A percentile compares a stretch with the other conserved stretches of the same genome.
Conservation (phyloP, 2,888 invertebrate species). For the Epistrophella euchroma region DNA sequence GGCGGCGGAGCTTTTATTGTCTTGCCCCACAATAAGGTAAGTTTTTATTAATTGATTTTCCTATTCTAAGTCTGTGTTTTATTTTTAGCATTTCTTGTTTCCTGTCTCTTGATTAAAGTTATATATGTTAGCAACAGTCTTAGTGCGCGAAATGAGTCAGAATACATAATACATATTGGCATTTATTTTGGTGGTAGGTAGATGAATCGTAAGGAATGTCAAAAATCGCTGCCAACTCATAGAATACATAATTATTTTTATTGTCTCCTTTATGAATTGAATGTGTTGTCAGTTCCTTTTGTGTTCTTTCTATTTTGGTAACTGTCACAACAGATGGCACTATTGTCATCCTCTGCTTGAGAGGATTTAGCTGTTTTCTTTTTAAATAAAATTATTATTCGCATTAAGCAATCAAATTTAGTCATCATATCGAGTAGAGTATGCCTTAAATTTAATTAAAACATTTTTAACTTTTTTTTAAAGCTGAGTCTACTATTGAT, state of each 20-base stretch:
- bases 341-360: constrained; percentile 49
- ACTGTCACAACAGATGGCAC: constrained; percentile 40
- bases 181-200: constrained; percentile 29
- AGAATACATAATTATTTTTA: constrained; percentile 69
- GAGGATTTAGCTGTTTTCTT: constrained; percentile 19
- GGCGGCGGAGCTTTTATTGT: constrained; percentile 98
- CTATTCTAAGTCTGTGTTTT: constrained; percentile 33
- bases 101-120: constrained; percentile 31
- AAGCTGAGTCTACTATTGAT: no score
- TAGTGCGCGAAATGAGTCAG: constrained; percentile 58
- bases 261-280: constrained; percentile 48
- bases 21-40: constrained; percentile 95
- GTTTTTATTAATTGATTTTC: constrained; percentile 69
- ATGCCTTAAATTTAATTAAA: background rate
- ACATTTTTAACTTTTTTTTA: background rate
- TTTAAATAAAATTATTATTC: background rate
- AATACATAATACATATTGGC: no score
- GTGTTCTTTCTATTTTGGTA: constrained; percentile 38
- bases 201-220: constrained; percentile 50
- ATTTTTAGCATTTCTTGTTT: constrained; percentile 57
- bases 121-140: constrained; percentile 39
- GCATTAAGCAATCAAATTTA: background rate
- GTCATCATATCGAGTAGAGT: background rate
- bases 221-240: constrained; percentile 34
- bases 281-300: constrained; percentile 23